A percentile compares a stretch with the other conserved stretches of the same genome.
Evolutionary conservation across 2,113 vertebrate species (phyloP).

Genomic region (Podocnemis expansa): DNA sequence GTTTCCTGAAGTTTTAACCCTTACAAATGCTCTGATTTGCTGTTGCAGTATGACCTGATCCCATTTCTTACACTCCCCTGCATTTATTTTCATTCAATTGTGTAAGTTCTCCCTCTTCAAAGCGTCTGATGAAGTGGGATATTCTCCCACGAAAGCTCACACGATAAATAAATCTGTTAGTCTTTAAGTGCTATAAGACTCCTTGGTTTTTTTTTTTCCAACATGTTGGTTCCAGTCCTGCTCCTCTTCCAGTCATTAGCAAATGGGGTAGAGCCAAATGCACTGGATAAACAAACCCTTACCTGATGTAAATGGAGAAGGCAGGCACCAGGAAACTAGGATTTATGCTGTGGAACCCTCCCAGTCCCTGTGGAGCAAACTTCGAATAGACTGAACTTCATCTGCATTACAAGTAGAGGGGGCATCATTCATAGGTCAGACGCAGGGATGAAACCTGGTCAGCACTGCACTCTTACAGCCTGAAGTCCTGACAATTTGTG

Average conservation of each 20-base stretch:
- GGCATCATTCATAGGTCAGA: neutral
- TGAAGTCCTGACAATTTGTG: neutral
- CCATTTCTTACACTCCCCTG: too few relatives aligned
- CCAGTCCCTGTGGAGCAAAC: too few relatives aligned
- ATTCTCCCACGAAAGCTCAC: too few relatives aligned
- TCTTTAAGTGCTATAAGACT: too few relatives aligned
- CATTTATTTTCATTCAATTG: too few relatives aligned
- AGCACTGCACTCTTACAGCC: neutral
- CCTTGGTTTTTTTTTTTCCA: too few relatives aligned
- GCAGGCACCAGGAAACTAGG: neutral
- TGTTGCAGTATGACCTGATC: too few relatives aligned
- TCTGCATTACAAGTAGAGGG: neutral
- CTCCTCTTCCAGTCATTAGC: fast-evolving
- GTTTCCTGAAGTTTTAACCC: too few relatives aligned
- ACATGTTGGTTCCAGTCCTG: neutral
- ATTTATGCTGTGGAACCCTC: neutral
- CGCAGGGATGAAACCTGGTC: neutral
- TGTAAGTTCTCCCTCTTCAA: too few relatives aligned
- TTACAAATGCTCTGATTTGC: too few relatives aligned
- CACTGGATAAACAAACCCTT: fast-evolving
- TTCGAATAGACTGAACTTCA: neutral
- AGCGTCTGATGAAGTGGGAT: too few relatives aligned
- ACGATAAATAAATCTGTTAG: too few relatives aligned
- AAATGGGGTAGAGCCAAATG: neutral
- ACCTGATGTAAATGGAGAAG: neutral